phyloP scores from a whole-genome alignment of 2,888 invertebrate genomes.

The Pristionchus japonicus region DNA sequence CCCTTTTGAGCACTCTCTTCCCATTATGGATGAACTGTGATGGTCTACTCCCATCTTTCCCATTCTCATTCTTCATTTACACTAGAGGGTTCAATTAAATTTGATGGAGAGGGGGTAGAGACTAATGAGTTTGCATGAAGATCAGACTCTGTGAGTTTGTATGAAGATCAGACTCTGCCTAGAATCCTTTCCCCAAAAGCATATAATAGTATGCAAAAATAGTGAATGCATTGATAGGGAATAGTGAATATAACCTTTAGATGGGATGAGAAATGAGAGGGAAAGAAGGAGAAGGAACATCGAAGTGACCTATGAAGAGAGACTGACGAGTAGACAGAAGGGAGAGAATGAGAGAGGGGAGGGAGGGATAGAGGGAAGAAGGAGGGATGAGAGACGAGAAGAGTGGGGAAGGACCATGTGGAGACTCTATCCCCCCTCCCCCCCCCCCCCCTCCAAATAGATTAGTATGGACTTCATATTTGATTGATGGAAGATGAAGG shows the following conservation, averaged over 20 bases:
- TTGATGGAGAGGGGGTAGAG: no score
- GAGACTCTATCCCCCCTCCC: no score
- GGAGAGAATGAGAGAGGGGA: neutral
- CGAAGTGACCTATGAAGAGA: neutral
- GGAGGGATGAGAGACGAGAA: neutral
- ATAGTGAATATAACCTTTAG: neutral
- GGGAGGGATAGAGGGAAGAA: neutral
- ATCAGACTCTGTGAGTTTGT: no score
- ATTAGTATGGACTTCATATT: no score
- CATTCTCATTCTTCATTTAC: neutral
- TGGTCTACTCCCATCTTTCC: neutral
- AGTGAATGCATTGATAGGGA: no score
- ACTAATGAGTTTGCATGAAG: no score
- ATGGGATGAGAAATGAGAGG: neutral
- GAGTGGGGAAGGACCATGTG: neutral
- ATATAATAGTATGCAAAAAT: no score
- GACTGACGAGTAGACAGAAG: neutral
- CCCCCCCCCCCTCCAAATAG: no score
- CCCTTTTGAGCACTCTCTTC: neutral
- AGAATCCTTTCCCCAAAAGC: no score
- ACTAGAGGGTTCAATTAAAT: no score
- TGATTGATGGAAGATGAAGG: no score
- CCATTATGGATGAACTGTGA: neutral
- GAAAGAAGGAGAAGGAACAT: neutral
- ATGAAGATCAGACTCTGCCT: no score